Percentiles rank a stretch among this genome's conserved stretches.
Evolutionary conservation across 1,140 invertebrate species (phyloP).

Genomic region (Melipona quadrifasciata): DNA sequence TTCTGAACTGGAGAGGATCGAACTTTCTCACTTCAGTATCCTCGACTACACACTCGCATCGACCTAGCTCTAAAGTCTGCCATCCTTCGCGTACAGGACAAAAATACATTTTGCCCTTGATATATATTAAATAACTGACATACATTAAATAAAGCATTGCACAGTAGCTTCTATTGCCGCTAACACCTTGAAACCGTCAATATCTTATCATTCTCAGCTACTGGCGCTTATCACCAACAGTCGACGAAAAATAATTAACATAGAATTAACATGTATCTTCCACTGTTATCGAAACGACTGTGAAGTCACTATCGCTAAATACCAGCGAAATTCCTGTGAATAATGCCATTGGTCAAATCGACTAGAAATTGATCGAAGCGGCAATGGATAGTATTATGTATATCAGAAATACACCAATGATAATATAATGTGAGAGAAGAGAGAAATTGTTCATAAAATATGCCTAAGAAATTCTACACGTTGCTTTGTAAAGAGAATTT

Average conservation of each 20-base stretch:
- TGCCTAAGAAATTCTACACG: too few species aligned
- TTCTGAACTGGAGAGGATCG: slow-evolving; percentile 41
- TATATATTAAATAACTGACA: slow-evolving; percentile 42
- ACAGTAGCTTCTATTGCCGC: not conserved
- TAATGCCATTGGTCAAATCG: not conserved
- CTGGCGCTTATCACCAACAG: not conserved
- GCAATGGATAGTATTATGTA: not conserved
- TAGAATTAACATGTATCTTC: not conserved
- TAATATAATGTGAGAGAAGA: too few species aligned
- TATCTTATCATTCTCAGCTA: not conserved
- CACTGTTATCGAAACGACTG: not conserved
- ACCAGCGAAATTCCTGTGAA: not conserved
- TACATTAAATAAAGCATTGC: slow-evolving; percentile 16
- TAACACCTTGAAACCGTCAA: slow-evolving; percentile 5
- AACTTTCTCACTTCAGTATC: slow-evolving; percentile 46
- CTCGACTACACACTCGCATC: slow-evolving; percentile 10
- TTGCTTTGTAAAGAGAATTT: too few species aligned
- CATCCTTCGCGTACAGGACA: slow-evolving; percentile 12
- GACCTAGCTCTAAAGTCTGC: slow-evolving; percentile 36
- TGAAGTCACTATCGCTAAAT: not conserved
- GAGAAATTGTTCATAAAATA: too few species aligned
- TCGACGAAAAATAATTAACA: not conserved
- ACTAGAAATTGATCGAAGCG: not conserved
- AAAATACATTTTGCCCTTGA: slow-evolving; percentile 42
- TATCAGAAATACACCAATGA: not conserved